Evolutionary conservation across 1,140 invertebrate genomes (phyloP), one percentile per base, ranked within the genome.

Genomic region (Homalodisca vitripennis): DNA sequence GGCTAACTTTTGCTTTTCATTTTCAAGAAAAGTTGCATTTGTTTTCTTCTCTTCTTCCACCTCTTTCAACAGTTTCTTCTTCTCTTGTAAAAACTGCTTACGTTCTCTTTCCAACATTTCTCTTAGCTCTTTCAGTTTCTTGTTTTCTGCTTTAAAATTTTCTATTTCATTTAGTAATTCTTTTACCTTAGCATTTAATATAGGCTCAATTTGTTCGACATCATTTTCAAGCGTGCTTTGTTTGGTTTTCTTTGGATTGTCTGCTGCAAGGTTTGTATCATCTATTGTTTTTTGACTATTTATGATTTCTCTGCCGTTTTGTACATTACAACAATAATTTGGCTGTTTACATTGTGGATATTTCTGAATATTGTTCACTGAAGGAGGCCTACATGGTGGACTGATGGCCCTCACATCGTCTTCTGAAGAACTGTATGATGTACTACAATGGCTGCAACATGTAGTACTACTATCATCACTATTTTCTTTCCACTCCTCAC

Each of bases 81-180:
- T 84, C 47, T 84, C 77, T 75, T 84, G 24, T 30, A 27, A 1
- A 1, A 68, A 31, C 27, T 2, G 72, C 60, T 72, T 73, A 12
- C 78, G 75, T 62, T 84, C 82, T 55, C 79, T 75, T 53, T 79
- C 77, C 29, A 82, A 67, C 65, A 79, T 80, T 66, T 78, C 73
- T 57, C 77, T 72, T 51, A 80, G 74, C 10, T 73, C 57, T 31
- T 75, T 77, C 34, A 87, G 76, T 47, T 84, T 82, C 3, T 78
- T 69, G 77, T 88, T 90, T 79, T 90, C 87, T 72, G 82, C 84
- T 67, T 85, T 82, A 77, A 90, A 90, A 62, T 83, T 85, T 68
- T 86, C 82, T 62, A 91, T 89, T 81, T 91, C 88, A 91, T 41
- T 41, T 41, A 10, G 6, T 17, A 41, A 41, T 41, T 41, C 51